phyloP scores from a whole-genome alignment of 2,113 vertebrate genomes.

The Panthera tigris region DNA sequence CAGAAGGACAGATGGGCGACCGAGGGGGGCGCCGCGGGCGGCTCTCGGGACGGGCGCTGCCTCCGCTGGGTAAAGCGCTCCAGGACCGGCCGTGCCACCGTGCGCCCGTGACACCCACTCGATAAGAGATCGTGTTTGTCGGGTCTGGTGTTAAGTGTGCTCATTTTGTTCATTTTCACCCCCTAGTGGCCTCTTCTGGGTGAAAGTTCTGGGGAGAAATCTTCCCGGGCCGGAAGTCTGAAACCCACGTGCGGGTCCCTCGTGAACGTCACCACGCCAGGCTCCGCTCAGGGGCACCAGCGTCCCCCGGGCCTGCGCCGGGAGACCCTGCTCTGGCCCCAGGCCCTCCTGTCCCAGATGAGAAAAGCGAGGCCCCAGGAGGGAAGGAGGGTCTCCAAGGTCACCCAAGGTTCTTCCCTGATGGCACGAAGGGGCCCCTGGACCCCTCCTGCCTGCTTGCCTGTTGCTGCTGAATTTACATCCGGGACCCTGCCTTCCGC shows the following conservation, averaged over 20 bases:
- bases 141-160: neutral
- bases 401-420: neutral
- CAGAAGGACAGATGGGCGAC: neutral
- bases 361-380: neutral
- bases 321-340: neutral
- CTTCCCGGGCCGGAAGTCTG: fast-evolving
- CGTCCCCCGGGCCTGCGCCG: neutral
- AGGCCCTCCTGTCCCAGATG: no score
- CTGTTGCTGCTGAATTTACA: neutral
- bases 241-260: neutral
- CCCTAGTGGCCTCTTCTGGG: fast-evolving
- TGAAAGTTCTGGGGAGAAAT: fast-evolving
- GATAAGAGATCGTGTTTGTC: fast-evolving
- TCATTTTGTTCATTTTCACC: neutral
- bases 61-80: neutral
- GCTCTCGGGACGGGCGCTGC: fast-evolving
- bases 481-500: no score
- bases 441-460: no score
- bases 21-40: neutral
- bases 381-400: neutral
- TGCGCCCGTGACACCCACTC: fast-evolving
- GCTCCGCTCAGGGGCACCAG: fast-evolving
- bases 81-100: neutral
- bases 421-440: no score
- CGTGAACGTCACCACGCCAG: fast-evolving